Evolutionary conservation across 2,797 vertebrate species (phyloP), one percentile per base, ranked within the genome.

Genomic region (Enteromius radiatus): DNA sequence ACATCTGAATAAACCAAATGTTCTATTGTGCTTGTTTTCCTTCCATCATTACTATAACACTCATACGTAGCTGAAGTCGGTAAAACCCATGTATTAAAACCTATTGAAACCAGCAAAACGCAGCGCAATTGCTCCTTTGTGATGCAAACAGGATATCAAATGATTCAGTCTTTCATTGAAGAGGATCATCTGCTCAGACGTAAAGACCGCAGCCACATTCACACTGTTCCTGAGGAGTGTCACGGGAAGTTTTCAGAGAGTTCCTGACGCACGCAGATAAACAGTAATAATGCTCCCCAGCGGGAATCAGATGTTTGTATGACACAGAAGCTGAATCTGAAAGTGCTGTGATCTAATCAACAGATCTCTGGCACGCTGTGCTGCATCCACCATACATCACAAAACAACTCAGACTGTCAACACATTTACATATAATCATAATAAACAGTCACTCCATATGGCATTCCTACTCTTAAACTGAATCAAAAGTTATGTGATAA

Each of bases 81-180:
- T 36, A 59, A 70, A 80, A 59, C 63, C 43, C 41, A 61, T 74
- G 69, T 84, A 54, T 47, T 69, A 47, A 79, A 83, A 15, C 6
- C 79, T 61, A 85, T 88, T 87, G 76, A 43, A 88, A 68, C 68
- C 83, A 3, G 21, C 45, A n/a, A 59, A 85, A 88, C 49, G 85
- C 78, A 89, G 84, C 84, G 90, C 87, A 88, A 90, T 91, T 89
- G 88, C 41, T 73, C 36, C 67, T 81, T 85, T 90, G 87, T 90
- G 88, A 91, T 91, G 81, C 77, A 85, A 80, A 86, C 73, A 43
- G 81, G 52, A 73, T 83, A 82, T 84, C 84, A 82, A 91, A 87
- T 90, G 87, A 89, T 82, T 80, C 76, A 38, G 4, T 80, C 8
- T 81, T 91, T 75, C 77, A 84, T 91, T 87, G 82, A 81, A 83